Percentiles rank a stretch among this genome's conserved stretches.
Evolutionary conservation across 92 coral and sea anemone genomes (phyloP).

Genomic region (Heliopora coerulea): DNA sequence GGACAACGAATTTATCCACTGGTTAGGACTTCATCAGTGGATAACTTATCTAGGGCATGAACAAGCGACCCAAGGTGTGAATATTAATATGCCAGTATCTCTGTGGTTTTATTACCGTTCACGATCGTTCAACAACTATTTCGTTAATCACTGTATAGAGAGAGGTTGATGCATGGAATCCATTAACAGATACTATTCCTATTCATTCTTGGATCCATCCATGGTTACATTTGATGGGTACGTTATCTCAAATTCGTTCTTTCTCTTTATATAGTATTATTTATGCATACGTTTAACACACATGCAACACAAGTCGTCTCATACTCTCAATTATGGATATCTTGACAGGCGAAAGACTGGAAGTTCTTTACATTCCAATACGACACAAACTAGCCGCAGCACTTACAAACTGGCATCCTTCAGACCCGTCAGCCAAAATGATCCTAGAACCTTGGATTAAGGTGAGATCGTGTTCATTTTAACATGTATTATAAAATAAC

Average conservation of each 20-base stretch:
- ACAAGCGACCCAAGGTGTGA: too few relatives aligned
- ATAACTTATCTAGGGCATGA: too few relatives aligned
- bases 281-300: too few relatives aligned
- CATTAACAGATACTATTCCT: constrained; percentile 85
- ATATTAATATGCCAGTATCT: too few relatives aligned
- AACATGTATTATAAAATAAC: too few relatives aligned
- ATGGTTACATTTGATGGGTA: constrained; percentile 95
- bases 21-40: too few relatives aligned
- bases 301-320: too few relatives aligned
- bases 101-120: too few relatives aligned
- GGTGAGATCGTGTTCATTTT: constrained; percentile 41
- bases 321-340: not conserved
- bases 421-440: constrained; percentile 98
- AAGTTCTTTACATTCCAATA: constrained; percentile 86
- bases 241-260: constrained; percentile 4
- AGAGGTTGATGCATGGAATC: constrained; percentile 96
- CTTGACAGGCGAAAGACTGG: constrained; percentile 67
- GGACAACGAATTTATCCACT: too few relatives aligned
- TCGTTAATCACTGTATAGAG: constrained; percentile 56
- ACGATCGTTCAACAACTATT: too few relatives aligned
- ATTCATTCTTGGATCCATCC: constrained; percentile 99
- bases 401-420: constrained; percentile 98
- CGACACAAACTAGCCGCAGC: constrained; percentile 87
- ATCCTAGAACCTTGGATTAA: constrained; percentile 94
- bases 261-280: too few relatives aligned